A percentile compares a stretch with the other conserved stretches of the same genome.
phyloP scores from a whole-genome alignment of 2,888 invertebrate genomes.

The Stenurella melanura region DNA sequence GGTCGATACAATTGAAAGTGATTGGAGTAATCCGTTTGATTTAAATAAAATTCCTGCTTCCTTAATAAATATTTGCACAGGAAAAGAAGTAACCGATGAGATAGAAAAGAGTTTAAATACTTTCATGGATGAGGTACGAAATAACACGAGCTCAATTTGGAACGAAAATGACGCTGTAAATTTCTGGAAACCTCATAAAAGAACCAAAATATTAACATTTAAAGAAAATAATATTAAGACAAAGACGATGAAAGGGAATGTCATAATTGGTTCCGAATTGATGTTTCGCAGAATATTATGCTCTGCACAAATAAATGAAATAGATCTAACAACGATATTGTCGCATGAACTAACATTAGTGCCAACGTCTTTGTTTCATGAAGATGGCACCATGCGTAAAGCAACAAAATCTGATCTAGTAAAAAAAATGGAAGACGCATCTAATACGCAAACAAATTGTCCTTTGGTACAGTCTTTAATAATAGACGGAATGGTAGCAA shows the following conservation, averaged over 20 bases:
- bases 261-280: not conserved
- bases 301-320: not conserved
- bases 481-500: not conserved
- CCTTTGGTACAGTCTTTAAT: not conserved
- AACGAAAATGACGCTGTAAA: not conserved
- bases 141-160: not conserved
- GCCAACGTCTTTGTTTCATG: not conserved
- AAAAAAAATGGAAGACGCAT: not conserved
- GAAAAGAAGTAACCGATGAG: not conserved
- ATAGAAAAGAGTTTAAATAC: not conserved
- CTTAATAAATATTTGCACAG: constrained; percentile 4
- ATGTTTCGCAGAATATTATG: constrained; percentile 2
- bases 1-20: not conserved
- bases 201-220: not conserved
- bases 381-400: not conserved
- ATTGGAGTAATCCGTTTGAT: constrained; percentile 3
- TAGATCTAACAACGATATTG: not conserved
- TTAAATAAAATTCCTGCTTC: not conserved
- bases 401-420: not conserved
- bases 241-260: not conserved
- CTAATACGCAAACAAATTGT: not conserved
- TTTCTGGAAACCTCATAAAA: not conserved
- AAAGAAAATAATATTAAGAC: not conserved
- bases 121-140: not conserved
- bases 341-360: not conserved